Base-by-base conservation (phyloP, 1,140 invertebrate species). In the Mizuhopecten yessoensis region DNA sequence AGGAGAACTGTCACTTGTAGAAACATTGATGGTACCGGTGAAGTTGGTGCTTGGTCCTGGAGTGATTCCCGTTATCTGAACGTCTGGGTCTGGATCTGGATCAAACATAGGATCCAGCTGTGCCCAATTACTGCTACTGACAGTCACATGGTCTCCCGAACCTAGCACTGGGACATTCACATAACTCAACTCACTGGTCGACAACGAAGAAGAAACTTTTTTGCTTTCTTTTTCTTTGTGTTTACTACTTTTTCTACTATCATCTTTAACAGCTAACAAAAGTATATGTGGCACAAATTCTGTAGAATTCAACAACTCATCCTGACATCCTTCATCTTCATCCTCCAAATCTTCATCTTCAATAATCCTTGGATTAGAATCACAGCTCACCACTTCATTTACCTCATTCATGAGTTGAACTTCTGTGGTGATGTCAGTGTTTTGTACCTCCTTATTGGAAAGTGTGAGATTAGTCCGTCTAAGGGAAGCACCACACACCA, bases 341-440 rank as follows among this genome's bases (percentile, higher is more conserved):
- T 91, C 86, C 34, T 92, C 91, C 23, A 86, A 57, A 34, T 89
- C 88, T 88, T 93, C 15, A 91, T 94, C 34, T 91, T 93, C 34
- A 91, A 94, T 91, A 42, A 91, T 92, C 86, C 90, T 90, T 17
- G 93, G 88, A 87, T 90, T 86, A 23, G 90, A 86, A 34, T 95
- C 94, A 93, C 94, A 97, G 91, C 96, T 97, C 11, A 96, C 96
- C 39, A 97, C 97, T 94, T 97, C 97, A 94, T 97, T 97, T 29
- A 97, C 97, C 95, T 97, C 97, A 92, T 97, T 97, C 97, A 97
- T 97, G 17, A 97, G 97, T 88, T 97, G 97, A 49, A 97, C 97
- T 34, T 97, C 94, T 86, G 93, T 93, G 87, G 93, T 94, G 86
- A 92, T 89, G 86, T 92, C 88, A 75, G 86, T 75, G 42, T 87